Percentiles rank a stretch among this genome's conserved stretches.
Evolutionary conservation across 1,140 invertebrate genomes (phyloP).

Genomic region (Drosophila ohnishii): DNA sequence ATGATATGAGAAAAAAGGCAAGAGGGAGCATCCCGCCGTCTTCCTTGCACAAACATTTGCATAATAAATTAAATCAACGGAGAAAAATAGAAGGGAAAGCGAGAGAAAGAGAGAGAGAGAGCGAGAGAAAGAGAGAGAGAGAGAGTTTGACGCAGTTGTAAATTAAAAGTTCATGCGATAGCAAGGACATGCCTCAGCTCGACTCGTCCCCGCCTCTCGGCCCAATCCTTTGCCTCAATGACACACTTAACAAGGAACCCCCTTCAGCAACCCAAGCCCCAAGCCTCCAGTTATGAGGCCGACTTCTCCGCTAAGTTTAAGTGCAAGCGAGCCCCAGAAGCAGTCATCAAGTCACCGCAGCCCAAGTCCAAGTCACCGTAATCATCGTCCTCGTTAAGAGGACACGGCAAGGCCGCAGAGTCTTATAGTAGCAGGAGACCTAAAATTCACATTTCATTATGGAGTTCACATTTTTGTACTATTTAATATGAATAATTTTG

Average conservation of each 20-base stretch:
- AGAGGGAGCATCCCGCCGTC: constrained; percentile 22
- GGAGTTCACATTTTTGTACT: no score
- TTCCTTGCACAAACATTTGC: constrained; percentile 46
- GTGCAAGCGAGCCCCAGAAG: constrained; percentile 41
- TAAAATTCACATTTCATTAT: background rate
- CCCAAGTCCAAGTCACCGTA: constrained; percentile 49
- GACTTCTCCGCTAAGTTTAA: constrained; percentile 42
- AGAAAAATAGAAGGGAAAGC: constrained; percentile 18
- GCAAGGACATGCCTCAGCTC: constrained; percentile 52
- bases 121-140: background rate
- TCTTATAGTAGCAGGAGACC: background rate
- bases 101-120: background rate
- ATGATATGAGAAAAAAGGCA: constrained; percentile 34
- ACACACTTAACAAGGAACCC: constrained; percentile 30
- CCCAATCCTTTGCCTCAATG: constrained; percentile 39
- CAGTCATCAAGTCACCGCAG: constrained; percentile 41
- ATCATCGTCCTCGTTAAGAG: constrained; percentile 20
- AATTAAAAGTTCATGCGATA: constrained; percentile 69
- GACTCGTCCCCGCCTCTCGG: constrained; percentile 10
- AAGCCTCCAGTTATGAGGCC: constrained; percentile 28
- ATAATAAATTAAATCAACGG: constrained; percentile 75
- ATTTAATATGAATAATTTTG: background rate
- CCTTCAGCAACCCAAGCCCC: constrained; percentile 3
- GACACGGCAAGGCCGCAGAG: constrained; percentile 34
- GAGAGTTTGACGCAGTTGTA: constrained; percentile 58